phyloP scores from a whole-genome alignment of 2,113 vertebrate genomes.

The Varanus salvator region DNA sequence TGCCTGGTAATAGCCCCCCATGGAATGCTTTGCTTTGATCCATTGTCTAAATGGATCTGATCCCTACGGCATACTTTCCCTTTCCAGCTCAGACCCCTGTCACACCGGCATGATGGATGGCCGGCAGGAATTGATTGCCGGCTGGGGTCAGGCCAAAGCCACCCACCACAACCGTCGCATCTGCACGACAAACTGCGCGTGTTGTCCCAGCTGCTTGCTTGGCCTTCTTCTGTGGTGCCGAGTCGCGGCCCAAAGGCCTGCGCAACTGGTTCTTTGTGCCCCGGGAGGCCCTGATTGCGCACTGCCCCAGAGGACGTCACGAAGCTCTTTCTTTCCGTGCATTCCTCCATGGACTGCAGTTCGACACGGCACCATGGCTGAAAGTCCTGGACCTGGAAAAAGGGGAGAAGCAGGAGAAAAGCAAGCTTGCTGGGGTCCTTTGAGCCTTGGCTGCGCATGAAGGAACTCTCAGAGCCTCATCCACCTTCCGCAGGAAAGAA shows the following conservation, averaged over 20 bases:
- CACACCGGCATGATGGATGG: conserved; percentile 59
- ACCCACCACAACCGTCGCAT: neutral
- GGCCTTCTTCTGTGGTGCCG: neutral
- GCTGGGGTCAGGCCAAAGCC: conserved; percentile 18
- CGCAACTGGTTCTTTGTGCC: neutral
- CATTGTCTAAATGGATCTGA: conserved; percentile 50
- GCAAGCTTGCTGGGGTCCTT: no score
- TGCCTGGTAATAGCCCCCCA: conserved; percentile 56
- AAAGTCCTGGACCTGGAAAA: no score
- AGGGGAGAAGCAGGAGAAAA: no score
- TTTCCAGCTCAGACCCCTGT: conserved; percentile 47
- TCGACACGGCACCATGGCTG: no score
- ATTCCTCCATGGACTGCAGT: no score
- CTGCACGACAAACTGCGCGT: rapidly evolving
- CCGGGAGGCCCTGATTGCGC: no score
- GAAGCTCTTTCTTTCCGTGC: neutral
- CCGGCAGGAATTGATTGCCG: conserved; percentile 48
- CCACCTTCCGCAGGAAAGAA: neutral
- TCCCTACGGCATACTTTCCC: conserved; percentile 50
- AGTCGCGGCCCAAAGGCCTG: neutral
- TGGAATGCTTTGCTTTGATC: conserved; percentile 44
- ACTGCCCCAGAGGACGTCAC: no score
- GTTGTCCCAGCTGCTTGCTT: rapidly evolving
- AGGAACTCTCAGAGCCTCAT: neutral
- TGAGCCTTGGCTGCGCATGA: no score